A percentile compares a stretch with the other conserved stretches of the same genome.
These are phyloP conservation scores for Rambutsinella grinnellia DNA, from an alignment of 2,888 invertebrate genomes.

Conservation along the genomic window DNA sequence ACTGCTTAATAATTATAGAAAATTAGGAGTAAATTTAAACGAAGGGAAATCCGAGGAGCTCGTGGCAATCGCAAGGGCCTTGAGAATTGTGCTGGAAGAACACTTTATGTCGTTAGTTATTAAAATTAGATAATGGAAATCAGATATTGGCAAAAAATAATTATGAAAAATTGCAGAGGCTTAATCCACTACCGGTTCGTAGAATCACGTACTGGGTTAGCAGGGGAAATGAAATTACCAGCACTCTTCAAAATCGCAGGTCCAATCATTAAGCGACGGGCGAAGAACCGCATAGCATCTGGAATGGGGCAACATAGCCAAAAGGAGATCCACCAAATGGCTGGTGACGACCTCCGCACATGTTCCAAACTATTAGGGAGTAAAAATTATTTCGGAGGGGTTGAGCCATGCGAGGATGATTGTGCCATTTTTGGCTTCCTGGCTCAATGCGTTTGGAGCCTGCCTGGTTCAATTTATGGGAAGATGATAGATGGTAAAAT, in stretches of 20 bases:
- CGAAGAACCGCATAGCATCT: constrained; percentile 28
- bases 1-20: constrained; percentile 52
- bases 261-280: neutral
- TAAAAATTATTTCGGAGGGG: constrained; percentile 61
- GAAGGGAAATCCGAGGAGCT: constrained; percentile 66
- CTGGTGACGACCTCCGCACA: constrained; percentile 51
- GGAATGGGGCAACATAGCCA: constrained; percentile 58
- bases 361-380: constrained; percentile 55
- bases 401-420: constrained; percentile 66
- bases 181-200: constrained; percentile 5
- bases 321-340: constrained; percentile 52
- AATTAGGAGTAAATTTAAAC: constrained; percentile 67
- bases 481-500: constrained; percentile 63
- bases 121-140: too few species aligned
- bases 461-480: constrained; percentile 64
- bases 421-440: constrained; percentile 69
- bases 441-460: constrained; percentile 68
- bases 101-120: constrained; percentile 69
- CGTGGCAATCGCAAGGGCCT: constrained; percentile 67
- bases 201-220: neutral
- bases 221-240: constrained; percentile 14
- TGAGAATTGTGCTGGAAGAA: constrained; percentile 69
- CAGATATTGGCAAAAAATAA: neutral
- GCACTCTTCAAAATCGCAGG: neutral
- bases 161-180: constrained; percentile 12